Conservation (phyloP, 1,140 invertebrate species). For the Ostrea edulis region DNA sequence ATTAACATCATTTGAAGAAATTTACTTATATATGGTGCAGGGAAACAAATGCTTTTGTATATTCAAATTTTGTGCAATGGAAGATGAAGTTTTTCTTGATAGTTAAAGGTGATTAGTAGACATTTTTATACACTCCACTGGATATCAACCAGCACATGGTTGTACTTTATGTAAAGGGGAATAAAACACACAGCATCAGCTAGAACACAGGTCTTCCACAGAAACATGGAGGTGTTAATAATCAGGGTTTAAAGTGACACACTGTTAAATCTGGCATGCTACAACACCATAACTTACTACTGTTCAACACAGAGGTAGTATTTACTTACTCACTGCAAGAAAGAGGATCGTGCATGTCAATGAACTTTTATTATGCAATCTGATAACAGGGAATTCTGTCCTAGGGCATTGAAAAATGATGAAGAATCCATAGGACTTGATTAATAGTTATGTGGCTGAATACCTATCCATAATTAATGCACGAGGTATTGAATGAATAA, state of each 20-base stretch:
- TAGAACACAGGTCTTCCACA: background rate
- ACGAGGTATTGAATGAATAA: too few species aligned
- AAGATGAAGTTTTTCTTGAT: too few species aligned
- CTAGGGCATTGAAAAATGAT: background rate
- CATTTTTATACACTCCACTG: background rate
- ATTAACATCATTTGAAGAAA: too few species aligned
- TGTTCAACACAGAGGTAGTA: background rate
- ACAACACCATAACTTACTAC: constrained; percentile 30
- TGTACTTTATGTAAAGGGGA: background rate
- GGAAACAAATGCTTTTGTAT: too few species aligned
- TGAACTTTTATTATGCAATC: background rate
- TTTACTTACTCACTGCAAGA: constrained; percentile 35
- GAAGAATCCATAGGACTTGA: too few species aligned
- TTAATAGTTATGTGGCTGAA: too few species aligned
- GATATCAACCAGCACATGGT: background rate
- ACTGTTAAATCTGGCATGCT: constrained; percentile 26
- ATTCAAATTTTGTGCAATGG: too few species aligned
- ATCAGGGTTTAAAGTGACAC: constrained; percentile 17
- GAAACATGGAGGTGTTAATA: background rate
- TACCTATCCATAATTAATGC: too few species aligned
- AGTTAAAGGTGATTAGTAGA: too few species aligned
- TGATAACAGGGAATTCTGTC: too few species aligned
- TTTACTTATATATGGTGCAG: too few species aligned
- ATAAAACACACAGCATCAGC: constrained; percentile 9
- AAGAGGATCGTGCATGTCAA: background rate